phyloP scores from a whole-genome alignment of 2,888 invertebrate genomes.

The Epirrhoe alternata region DNA sequence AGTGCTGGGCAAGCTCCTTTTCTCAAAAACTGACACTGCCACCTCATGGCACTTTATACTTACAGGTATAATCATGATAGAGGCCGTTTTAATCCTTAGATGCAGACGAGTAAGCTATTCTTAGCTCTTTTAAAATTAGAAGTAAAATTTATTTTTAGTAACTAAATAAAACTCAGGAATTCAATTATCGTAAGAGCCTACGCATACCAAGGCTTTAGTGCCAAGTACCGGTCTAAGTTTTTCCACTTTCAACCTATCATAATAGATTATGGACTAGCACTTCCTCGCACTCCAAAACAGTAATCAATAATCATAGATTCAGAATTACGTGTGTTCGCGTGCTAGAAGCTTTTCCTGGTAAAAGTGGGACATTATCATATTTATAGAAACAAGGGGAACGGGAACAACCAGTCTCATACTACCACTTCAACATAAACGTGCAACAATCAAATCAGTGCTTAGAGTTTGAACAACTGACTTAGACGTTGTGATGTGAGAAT shows the following conservation, averaged over 20 bases:
- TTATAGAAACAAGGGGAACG: conserved; percentile 60
- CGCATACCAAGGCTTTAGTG: background rate
- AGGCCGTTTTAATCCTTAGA: too few species aligned
- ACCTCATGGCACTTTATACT: too few species aligned
- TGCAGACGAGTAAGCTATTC: background rate
- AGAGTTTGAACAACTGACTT: background rate
- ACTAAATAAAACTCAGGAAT: background rate
- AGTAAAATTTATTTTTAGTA: background rate
- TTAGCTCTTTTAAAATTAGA: background rate
- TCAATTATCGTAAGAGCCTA: background rate
- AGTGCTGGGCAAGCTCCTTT: too few species aligned
- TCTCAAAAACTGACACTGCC: too few species aligned
- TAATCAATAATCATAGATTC: conserved; percentile 60
- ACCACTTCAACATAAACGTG: conserved; percentile 19
- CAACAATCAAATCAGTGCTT: conserved; percentile 8
- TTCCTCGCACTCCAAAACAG: conserved; percentile 50
- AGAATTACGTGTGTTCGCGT: conserved; percentile 59
- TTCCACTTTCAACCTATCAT: background rate
- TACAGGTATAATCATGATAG: too few species aligned
- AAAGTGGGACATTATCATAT: conserved; percentile 76
- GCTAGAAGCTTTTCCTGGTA: conserved; percentile 69
- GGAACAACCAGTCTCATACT: conserved; percentile 43
- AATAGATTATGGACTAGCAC: conserved; percentile 21
- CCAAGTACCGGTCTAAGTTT: background rate
- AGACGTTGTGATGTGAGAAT: background rate